phyloP scores from a whole-genome alignment of 2,797 vertebrate species.

The Hephaestus fuliginosus region DNA sequence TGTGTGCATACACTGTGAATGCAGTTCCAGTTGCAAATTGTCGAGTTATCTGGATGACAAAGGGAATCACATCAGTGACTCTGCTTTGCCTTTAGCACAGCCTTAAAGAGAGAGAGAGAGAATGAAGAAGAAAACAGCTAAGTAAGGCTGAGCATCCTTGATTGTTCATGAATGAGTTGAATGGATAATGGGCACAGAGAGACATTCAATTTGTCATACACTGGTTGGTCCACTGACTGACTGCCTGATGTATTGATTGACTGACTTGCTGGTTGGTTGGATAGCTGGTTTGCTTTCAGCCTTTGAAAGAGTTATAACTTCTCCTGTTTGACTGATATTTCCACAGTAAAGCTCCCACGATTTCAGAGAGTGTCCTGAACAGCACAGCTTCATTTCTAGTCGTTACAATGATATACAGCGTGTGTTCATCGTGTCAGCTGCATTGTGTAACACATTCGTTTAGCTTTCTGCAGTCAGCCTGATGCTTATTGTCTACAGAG shows the following conservation, averaged over 20 bases:
- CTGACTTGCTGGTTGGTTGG: slow-evolving; percentile 47
- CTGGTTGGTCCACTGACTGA: slow-evolving; percentile 39
- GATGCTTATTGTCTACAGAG: neutral
- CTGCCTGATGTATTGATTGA: slow-evolving; percentile 56
- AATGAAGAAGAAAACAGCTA: neutral
- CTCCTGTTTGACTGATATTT: slow-evolving; percentile 35
- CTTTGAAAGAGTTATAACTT: slow-evolving; percentile 44
- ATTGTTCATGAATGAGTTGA: slow-evolving; percentile 67
- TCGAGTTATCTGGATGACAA: slow-evolving; percentile 60
- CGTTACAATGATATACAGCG: slow-evolving; percentile 10
- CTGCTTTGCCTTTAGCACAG: slow-evolving; percentile 39
- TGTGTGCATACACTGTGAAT: slow-evolving; percentile 53
- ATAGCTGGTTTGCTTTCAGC: slow-evolving; percentile 49
- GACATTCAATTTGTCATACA: slow-evolving; percentile 71
- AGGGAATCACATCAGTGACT: slow-evolving; percentile 60
- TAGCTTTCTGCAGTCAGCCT: neutral
- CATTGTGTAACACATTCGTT: slow-evolving; percentile 16
- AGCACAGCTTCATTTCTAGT: slow-evolving; percentile 25
- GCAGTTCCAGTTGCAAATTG: slow-evolving; percentile 58
- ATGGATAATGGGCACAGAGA: slow-evolving; percentile 59
- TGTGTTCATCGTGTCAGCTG: slow-evolving; percentile 28
- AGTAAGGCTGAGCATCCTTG: slow-evolving; percentile 25
- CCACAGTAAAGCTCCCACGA: slow-evolving; percentile 14
- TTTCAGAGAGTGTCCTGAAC: slow-evolving; percentile 5
- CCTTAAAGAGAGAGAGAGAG: slow-evolving; percentile 16